Base-by-base conservation (phyloP, 2,888 invertebrate species). In the Herminia tarsipennalis region DNA sequence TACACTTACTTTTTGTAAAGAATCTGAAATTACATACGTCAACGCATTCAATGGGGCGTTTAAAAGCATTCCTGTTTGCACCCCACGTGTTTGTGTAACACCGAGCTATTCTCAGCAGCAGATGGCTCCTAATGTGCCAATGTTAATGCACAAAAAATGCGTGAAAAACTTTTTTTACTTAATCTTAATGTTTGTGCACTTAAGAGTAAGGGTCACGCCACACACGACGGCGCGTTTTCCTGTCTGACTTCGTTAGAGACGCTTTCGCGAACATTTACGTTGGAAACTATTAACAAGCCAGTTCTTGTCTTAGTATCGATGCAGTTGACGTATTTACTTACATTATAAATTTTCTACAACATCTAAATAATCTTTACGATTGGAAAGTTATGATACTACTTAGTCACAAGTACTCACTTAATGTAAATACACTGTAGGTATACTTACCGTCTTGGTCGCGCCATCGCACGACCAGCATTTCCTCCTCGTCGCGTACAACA, bases 11-110 rank as follows among this genome's bases (percentile, higher is more conserved):
- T 80, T 81, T 83, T 86, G 78, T 83, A 64, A 69, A 71, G 67
- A 78, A 75, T 82, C 83, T 84, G 83, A 81, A 83, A 83, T 87
- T 83, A 83, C 84, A 83, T 78, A 84, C 84, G 81, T 83, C 85
- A 76, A 77, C 83, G 81, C 78, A 60, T 76, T 80, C 79, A 83
- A 81, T 81, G 82, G 81, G 76, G 73, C 81, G 78, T 76, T 80
- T 81, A 78, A 86, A 83, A 82, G 83, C 82, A 78, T 80, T 79
- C 76, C 77, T 64, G 68, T 66, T 66, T 57, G 56, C 71, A 52
- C 70, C 74, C 78, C 79, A 73, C 73, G 75, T 75, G 75, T 73
- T 69, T 62, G 66, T 60, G 61, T 57, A 40, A 59, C 61, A 62
- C 59, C 55, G 53, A 67, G 75, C 69, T 76, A 78, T 83, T 83